Evolutionary conservation across 2,888 invertebrate genomes (phyloP), one percentile per base, ranked within the genome.

Genomic region (Shargacucullia verbasci): DNA sequence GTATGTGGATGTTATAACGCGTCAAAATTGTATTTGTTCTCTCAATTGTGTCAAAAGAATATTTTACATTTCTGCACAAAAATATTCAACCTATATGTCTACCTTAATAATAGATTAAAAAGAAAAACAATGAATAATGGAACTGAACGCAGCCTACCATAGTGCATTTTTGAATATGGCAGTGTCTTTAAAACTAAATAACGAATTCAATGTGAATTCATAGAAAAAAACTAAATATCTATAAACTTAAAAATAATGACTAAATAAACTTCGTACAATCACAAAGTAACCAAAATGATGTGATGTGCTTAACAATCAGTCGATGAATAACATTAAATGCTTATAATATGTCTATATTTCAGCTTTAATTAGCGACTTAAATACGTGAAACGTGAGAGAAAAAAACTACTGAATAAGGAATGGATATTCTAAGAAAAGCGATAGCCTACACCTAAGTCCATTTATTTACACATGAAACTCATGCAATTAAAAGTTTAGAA

Each of bases 401-500:
- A 70, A 76, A 78, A 49, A 75, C 87, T 90, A 90, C 84, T 81
- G 80, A 86, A 83, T 86, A 90, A 90, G 90, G 90, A 92, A 92
- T 91, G 90, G 87, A 89, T 83, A 86, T 70, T 73, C 76, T 76
- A 76, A 81, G 78, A 73, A 77, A 82, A 81, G 82, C 82, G 78
- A 67, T 77, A 80, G 78, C 74, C 78, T 80, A 73, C 57, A 66
- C 63, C 62, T 76, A 79, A 78, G 79, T 76, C 76, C 74, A 68
- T 76, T 76, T 76, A 68, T 76, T 76, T 76, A 66, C 63, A 78
- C 63, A 78, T 76, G 76, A 78, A 73, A 80, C 75, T 85, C 87
- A 85, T 92, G 92, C 92, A 91, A 88, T 90, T 88, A 90, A 90
- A 89, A 89, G 86, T 90, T 89, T 87, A 83, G 88, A 88, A 88